phyloP scores from a whole-genome alignment of 2,797 vertebrate genomes.

The Ibycter americanus region DNA sequence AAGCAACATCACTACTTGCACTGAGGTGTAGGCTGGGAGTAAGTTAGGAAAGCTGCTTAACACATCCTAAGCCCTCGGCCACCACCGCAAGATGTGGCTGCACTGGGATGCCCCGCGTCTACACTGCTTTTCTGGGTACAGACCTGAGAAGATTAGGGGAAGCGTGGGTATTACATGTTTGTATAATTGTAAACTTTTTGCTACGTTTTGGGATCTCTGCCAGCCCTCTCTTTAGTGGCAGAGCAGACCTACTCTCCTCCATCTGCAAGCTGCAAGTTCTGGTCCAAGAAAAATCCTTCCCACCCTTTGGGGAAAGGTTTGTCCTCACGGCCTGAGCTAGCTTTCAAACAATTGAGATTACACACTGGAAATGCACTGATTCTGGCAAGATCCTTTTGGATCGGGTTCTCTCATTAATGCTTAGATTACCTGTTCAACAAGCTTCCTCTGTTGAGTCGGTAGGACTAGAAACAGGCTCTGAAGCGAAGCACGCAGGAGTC shows the following conservation, averaged over 20 bases:
- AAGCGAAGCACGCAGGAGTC: not conserved
- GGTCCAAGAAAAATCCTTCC: not conserved
- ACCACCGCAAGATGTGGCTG: not conserved
- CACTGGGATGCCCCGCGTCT: not conserved
- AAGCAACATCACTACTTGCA: not conserved
- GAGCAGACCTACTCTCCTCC: not conserved
- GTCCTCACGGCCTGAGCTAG: not conserved
- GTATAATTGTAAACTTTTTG: not conserved
- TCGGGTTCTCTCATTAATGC: not conserved
- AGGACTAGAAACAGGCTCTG: not conserved
- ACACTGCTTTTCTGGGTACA: not conserved
- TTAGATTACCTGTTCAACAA: not conserved
- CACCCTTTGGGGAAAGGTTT: not conserved
- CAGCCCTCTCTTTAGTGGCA: not conserved
- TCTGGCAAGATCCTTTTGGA: not conserved
- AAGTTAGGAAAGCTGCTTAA: not conserved
- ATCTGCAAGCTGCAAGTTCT: not conserved
- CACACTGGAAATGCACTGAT: not conserved
- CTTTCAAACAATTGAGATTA: accelerated
- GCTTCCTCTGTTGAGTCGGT: not conserved
- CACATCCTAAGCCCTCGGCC: not conserved
- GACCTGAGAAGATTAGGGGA: not conserved
- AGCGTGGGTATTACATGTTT: accelerated
- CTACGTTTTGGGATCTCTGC: not conserved
- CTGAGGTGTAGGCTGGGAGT: not conserved